phyloP scores from a whole-genome alignment of 2,113 vertebrate genomes.

The Amphilophus citrinellus region DNA sequence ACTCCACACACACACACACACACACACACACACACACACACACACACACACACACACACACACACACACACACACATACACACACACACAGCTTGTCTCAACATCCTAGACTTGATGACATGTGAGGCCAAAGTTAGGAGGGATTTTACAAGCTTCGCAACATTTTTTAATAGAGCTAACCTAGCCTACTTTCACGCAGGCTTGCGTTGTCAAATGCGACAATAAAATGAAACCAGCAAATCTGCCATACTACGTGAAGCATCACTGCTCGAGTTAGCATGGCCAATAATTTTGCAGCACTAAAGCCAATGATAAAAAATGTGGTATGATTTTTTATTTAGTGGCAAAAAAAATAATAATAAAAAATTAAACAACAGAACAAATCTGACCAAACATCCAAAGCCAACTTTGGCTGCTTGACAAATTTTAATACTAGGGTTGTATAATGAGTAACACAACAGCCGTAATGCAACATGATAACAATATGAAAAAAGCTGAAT shows the following conservation, averaged over 20 bases:
- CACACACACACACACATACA: too few species aligned
- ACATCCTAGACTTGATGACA: conserved; percentile 30
- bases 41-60: too few species aligned
- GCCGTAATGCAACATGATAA: background rate
- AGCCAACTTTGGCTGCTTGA: background rate
- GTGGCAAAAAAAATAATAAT: background rate
- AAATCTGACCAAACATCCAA: background rate
- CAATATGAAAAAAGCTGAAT: background rate
- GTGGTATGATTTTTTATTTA: too few species aligned
- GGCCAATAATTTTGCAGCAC: background rate
- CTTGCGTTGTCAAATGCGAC: background rate
- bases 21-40: too few species aligned
- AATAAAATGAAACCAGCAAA: background rate
- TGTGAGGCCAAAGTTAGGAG: background rate
- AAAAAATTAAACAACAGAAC: background rate
- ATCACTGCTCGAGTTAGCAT: background rate
- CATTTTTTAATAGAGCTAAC: background rate
- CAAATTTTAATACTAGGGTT: background rate
- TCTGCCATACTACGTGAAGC: background rate
- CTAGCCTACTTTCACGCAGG: background rate
- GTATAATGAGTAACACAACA: background rate
- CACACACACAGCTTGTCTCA: conserved; percentile 39
- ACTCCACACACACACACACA: background rate
- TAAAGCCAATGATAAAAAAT: background rate
- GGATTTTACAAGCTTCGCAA: background rate